phyloP scores from a whole-genome alignment of 2,797 vertebrate species.

The Harpagifer antarcticus region DNA sequence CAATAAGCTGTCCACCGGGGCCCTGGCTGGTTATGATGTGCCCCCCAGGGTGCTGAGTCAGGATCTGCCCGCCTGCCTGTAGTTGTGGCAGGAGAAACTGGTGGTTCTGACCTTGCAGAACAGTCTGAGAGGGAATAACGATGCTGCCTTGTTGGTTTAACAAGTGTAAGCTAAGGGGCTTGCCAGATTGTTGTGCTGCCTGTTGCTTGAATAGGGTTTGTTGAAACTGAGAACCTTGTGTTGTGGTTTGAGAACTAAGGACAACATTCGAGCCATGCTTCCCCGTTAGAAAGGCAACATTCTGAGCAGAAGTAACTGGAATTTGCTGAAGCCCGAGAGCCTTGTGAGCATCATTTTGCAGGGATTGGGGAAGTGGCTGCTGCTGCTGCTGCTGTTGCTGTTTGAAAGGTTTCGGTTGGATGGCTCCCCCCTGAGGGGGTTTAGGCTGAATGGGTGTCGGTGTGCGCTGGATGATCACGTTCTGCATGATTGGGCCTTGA shows the following conservation, averaged over 20 bases:
- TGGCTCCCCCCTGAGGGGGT: conserved; percentile 86
- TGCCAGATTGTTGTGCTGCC: conserved; percentile 81
- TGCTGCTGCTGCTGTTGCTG: conserved; percentile 68
- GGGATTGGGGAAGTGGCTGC: conserved; percentile 74
- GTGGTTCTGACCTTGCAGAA: conserved; percentile 93
- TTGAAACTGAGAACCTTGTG: conserved; percentile 83
- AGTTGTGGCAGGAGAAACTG: conserved; percentile 93
- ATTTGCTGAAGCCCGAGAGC: conserved; percentile 84
- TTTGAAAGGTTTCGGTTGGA: conserved; percentile 89
- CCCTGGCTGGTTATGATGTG: conserved; percentile 93
- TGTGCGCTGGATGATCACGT: conserved; percentile 94
- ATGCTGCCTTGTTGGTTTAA: conserved; percentile 95
- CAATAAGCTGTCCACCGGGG: conserved; percentile 90
- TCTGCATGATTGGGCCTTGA: conserved; percentile 89
- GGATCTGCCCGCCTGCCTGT: conserved; percentile 91
- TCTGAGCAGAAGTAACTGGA: conserved; percentile 87
- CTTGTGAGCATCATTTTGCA: conserved; percentile 86
- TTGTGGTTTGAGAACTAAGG: conserved; percentile 84
- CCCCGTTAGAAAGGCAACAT: conserved; percentile 92
- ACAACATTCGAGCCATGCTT: conserved; percentile 92
- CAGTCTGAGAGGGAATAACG: conserved; percentile 92
- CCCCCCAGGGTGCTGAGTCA: conserved; percentile 87
- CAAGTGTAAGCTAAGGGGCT: conserved; percentile 93
- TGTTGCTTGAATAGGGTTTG: conserved; percentile 93
- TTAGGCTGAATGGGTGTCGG: conserved; percentile 98